phyloP scores from a whole-genome alignment of 2,888 invertebrate species.

The Drosophila algonquin region DNA sequence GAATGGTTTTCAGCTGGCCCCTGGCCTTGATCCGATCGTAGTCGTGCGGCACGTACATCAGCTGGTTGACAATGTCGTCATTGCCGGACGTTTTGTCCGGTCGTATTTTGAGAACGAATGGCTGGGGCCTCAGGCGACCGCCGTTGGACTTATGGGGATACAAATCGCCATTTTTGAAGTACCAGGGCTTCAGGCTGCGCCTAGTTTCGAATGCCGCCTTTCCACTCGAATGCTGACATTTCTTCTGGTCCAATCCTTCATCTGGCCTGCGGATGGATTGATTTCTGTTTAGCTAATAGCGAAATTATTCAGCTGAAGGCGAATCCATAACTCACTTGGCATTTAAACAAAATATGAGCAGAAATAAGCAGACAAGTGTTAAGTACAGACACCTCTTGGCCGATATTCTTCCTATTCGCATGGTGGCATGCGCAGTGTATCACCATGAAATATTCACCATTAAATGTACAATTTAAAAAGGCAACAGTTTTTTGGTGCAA shows the following conservation, averaged over 20 bases:
- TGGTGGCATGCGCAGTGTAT: slow-evolving; percentile 57
- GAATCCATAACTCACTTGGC: slow-evolving; percentile 81
- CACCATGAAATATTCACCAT: no score
- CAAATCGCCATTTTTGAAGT: slow-evolving; percentile 89
- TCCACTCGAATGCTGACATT: slow-evolving; percentile 21
- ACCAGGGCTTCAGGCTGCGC: slow-evolving; percentile 86
- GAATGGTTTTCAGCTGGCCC: slow-evolving; percentile 82
- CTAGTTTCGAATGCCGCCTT: slow-evolving; percentile 7
- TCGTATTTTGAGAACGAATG: slow-evolving; percentile 86
- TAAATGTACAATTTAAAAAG: no score
- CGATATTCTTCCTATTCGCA: slow-evolving; percentile 86
- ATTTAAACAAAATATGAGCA: slow-evolving; percentile 85
- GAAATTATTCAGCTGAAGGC: no score
- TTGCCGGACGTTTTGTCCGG: slow-evolving; percentile 89
- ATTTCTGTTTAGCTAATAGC: no score
- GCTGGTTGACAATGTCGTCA: slow-evolving; percentile 92
- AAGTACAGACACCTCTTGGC: slow-evolving; percentile 86
- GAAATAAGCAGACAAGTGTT: slow-evolving; percentile 85
- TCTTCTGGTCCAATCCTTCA: slow-evolving; percentile 47
- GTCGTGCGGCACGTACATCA: slow-evolving; percentile 93
- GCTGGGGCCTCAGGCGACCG: slow-evolving; percentile 67
- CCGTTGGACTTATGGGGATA: slow-evolving; percentile 84
- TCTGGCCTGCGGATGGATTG: slow-evolving; percentile 69
- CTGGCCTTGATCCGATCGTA: slow-evolving; percentile 86
- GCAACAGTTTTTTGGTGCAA: no score